Percentiles rank a stretch among this genome's conserved stretches.
phyloP scores from a whole-genome alignment of 2,113 vertebrate genomes.

The Pseudorhombus dupliciocellatus region DNA sequence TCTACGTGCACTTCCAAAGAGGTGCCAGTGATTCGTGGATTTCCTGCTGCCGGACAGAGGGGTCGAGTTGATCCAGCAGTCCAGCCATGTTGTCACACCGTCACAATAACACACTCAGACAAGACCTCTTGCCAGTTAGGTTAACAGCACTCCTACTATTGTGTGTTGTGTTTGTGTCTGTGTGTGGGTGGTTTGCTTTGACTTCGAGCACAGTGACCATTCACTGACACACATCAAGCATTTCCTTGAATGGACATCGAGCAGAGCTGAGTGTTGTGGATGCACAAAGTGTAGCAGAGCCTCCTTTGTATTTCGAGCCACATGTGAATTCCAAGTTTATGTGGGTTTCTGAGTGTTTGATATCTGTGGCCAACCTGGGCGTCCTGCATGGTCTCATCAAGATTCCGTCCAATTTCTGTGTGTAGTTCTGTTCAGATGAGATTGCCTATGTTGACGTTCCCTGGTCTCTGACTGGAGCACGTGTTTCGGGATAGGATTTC shows the following conservation, averaged over 20 bases:
- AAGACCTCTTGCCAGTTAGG: too few relatives aligned
- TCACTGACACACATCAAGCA: slow-evolving; percentile 1
- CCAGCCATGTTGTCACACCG: too few relatives aligned
- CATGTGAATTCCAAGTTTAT: slow-evolving; percentile 43
- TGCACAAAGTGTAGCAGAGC: not conserved
- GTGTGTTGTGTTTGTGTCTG: not conserved
- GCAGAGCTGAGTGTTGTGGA: slow-evolving; percentile 1
- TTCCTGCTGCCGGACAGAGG: too few relatives aligned
- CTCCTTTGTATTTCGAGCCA: slow-evolving; percentile 42
- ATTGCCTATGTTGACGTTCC: not conserved
- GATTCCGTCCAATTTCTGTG: not conserved
- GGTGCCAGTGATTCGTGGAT: too few relatives aligned
- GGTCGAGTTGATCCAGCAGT: too few relatives aligned
- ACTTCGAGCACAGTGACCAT: slow-evolving; percentile 8
- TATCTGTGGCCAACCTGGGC: not conserved
- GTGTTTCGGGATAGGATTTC: slow-evolving; percentile 14
- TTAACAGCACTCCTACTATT: not conserved
- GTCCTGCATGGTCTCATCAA: not conserved
- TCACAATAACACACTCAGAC: not conserved
- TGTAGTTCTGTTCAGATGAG: not conserved
- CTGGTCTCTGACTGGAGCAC: not conserved
- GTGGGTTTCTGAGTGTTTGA: not conserved
- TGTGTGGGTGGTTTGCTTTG: slow-evolving; percentile 4
- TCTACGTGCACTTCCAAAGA: too few relatives aligned
- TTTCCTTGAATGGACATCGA: not conserved